Evolutionary conservation across 2,888 invertebrate species (phyloP), one percentile per base, ranked within the genome.

Genomic region (Himalopsyche anomala): DNA sequence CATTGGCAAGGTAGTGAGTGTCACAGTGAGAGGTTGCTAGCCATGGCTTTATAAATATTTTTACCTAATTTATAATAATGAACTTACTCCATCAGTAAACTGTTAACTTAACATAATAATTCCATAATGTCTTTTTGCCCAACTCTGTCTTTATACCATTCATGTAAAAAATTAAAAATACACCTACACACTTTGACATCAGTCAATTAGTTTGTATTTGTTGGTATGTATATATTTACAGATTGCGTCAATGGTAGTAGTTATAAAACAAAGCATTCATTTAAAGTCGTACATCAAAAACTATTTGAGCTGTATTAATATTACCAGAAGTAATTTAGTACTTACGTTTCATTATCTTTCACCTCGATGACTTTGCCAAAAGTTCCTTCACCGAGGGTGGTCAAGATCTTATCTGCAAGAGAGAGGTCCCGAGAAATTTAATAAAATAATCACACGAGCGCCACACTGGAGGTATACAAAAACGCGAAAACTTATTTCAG

Each of bases 341-440:
- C 96, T 96, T 94, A 98, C 98, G 96, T 97, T 94, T 97, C 96
- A 92, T 97, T 94, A 94, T 99, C 99, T 94, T 97, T 97, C 93
- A 99, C 99, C 95, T 99, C 98, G 91, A 99, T 99, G 91, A 99
- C 99, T 95, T 99, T 99, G 92, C 99, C 99, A 95, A 99, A 99
- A 90, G 99, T 99, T 92, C 99, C 99, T 94, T 99, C 99, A 91
- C 99, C 99, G 91, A 99, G 96, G 91, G 99, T 99, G 93, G 97
- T 96, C 94, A 98, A 95, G 94, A 99, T 97, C 95, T 98, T 98
- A 96, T 99, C 99, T 99, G 98, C 91, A 96, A 97, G 93, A 92
- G 93, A 95, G 95, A 93, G 94, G 93, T 92, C 86, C 83, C 36
- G 28, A 80, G 86, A 85, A 88, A 91, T 93, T 91, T 74, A 74